Evolutionary conservation across 2,797 vertebrate genomes (phyloP), one percentile per base, ranked within the genome.

Genomic region (Dermochelys coriacea): DNA sequence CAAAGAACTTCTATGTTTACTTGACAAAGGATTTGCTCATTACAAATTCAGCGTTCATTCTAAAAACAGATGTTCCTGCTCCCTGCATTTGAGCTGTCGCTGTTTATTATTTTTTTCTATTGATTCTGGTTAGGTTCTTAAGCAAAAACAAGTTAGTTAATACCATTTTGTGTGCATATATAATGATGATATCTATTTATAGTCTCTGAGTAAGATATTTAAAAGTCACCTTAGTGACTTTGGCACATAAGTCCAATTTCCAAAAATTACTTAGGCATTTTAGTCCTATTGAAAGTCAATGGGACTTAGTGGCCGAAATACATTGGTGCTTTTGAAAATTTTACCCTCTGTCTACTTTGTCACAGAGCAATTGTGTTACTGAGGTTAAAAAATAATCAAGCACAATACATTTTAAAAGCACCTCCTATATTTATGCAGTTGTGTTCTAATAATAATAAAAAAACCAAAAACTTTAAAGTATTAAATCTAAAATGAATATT

Each of bases 11-110:
- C 21, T n/a, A 49, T 86, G 18, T 91, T 84, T 92, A 88, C 84
- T n/a, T 88, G 80, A 85, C 78, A 89, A 82, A 92, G 41, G 41
- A 82, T 23, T 85, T 45, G 3, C 49, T 88, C 94, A 51, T 94
- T 52, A 77, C 78, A 82, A 86, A 15, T 27, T 64, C 80, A 85
- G 54, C 64, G n/a, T 45, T 77, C 45, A 31, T 45, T 45, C 23
- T 49, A 18, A 77, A 75, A 49, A 49, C 68, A 71, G 68, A 71
- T 41, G 68, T 71, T 71, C 68, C 68, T 41, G n/a, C 37, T 41
- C 68, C n/a, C 68, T 41, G 68, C 68, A 71, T 41, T 68, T 71
- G n/a, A 71, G 19, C 68, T 71, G 18, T 71, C 8, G 37, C 19
- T 37, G n/a, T 71, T 23, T 15, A 14, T 61, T 61, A 23, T 41